Evolutionary conservation across 2,797 vertebrate species (phyloP), one percentile per base, ranked within the genome.

Genomic region (Anomalospiza imberbis): DNA sequence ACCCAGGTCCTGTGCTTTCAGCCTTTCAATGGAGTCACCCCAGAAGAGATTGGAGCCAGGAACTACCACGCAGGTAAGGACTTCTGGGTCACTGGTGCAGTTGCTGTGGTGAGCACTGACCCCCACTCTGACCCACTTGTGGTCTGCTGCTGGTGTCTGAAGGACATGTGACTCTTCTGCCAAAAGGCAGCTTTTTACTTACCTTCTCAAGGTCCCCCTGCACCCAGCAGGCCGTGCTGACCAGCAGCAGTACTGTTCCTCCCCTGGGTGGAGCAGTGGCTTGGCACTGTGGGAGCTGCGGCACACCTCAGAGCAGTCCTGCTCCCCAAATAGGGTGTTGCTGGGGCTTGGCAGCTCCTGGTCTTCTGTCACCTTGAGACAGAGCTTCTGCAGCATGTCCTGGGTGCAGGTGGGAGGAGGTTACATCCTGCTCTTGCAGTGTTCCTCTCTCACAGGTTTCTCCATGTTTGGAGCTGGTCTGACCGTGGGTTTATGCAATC

Each of bases 381-480:
- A 77, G 63, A 79, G 32, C 45, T 88, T 74, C 63, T 70, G 65
- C 65, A 74, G 65, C 3, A 0, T 61, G 29, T 55, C 40, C 15
- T 2, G 6, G n/a, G 16, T 77, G 79, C 10, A 7, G 34, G 79
- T 61, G 20, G 42, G 82, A 89, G 53, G 18, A 29, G 7, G 9
- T 93, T 92, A 67, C 22, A 17, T 53, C 36, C 13, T 85, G 32
- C 31, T 94, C 75, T 72, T 63, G 18, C 58, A 61, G 31, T 9
- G 6, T 91, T 93, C 51, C 20, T 93, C 38, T 84, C 53, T 67
- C 66, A 12, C 91, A 99, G 99, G 99, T 87, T 99, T 98, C 97
- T 99, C 99, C 95, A 99, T 99, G 99, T 99, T 99, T 80, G 99
- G 99, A 32, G 99, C 99, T 36, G 99, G 99, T 65, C 98, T 99